Conservation (phyloP, 2,113 vertebrate genomes). For the Chlamydotis undulata region DNA sequence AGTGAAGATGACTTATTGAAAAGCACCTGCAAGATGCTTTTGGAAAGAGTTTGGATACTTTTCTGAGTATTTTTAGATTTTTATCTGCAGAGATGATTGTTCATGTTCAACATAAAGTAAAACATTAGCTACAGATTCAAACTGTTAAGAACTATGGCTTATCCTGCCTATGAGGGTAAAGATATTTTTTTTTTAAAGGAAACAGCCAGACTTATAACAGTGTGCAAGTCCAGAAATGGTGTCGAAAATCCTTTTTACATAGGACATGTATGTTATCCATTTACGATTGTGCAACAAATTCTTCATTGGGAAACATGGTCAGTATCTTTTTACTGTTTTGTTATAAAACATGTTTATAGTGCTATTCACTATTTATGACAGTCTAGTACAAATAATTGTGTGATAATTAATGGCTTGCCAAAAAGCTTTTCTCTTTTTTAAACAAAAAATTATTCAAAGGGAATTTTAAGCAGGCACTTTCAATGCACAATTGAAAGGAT, state of each 20-base stretch:
- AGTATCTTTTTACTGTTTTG: constrained; percentile 8
- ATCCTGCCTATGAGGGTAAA: background rate
- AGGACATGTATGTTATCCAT: background rate
- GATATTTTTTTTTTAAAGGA: background rate
- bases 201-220: background rate
- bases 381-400: constrained; percentile 57
- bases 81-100: background rate
- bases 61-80: background rate
- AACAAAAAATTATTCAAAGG: constrained; percentile 36
- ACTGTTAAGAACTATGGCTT: background rate
- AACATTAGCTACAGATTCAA: background rate
- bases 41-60: background rate
- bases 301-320: background rate
- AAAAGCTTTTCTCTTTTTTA: constrained; percentile 39
- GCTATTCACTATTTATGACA: constrained; percentile 13
- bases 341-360: constrained; percentile 17
- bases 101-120: background rate
- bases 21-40: background rate
- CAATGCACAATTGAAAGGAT: constrained; percentile 29
- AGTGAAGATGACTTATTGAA: background rate
- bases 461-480: constrained; percentile 71
- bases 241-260: background rate
- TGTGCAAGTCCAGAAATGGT: background rate
- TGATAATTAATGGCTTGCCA: constrained; percentile 65
- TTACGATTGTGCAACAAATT: background rate